Evolutionary conservation across 2,797 vertebrate genomes (phyloP).

Genomic region (Xenopus petersii): DNA sequence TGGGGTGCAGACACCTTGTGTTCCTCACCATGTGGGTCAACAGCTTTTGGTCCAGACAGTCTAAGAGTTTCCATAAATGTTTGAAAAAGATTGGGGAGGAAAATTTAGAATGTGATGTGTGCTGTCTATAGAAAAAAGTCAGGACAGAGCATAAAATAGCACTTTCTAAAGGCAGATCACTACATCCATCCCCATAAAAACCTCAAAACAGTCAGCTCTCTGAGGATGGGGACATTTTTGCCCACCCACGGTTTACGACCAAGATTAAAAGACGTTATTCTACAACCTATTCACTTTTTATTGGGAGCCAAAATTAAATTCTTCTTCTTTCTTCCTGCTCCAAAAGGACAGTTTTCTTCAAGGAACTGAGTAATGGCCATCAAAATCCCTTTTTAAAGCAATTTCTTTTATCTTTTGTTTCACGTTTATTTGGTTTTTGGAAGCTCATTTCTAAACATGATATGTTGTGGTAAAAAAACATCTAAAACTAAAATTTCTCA

Average conservation of each 20-base stretch:
- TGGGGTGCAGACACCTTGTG: slow-evolving; percentile 14
- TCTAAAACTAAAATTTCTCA: too few species aligned
- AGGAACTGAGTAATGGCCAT: slow-evolving; percentile 24
- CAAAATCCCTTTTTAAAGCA: slow-evolving; percentile 17
- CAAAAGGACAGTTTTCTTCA: slow-evolving; percentile 15
- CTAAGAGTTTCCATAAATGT: slow-evolving; percentile 67
- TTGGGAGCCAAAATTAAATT: slow-evolving; percentile 30
- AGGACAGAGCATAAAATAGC: slow-evolving; percentile 55
- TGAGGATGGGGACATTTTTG: slow-evolving; percentile 56
- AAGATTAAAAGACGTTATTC: slow-evolving; percentile 43
- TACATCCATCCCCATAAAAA: slow-evolving; percentile 62
- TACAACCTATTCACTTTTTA: slow-evolving; percentile 43
- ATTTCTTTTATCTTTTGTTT: slow-evolving; percentile 30
- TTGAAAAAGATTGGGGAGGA: slow-evolving; percentile 58
- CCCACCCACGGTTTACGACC: slow-evolving; percentile 60
- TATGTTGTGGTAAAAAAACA: too few species aligned
- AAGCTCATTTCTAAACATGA: too few species aligned
- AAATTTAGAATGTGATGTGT: slow-evolving; percentile 58
- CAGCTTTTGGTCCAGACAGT: slow-evolving; percentile 49
- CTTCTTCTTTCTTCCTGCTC: slow-evolving; percentile 27
- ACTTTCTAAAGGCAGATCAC: slow-evolving; percentile 52
- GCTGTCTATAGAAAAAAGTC: slow-evolving; percentile 50
- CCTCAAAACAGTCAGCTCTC: slow-evolving; percentile 41
- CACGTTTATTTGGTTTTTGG: slow-evolving; percentile 14
- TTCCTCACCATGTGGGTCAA: slow-evolving; percentile 9